These are phyloP conservation scores for Abrostola tripartita DNA, from an alignment of 2,888 invertebrate genomes.

Conservation along the genomic window DNA sequence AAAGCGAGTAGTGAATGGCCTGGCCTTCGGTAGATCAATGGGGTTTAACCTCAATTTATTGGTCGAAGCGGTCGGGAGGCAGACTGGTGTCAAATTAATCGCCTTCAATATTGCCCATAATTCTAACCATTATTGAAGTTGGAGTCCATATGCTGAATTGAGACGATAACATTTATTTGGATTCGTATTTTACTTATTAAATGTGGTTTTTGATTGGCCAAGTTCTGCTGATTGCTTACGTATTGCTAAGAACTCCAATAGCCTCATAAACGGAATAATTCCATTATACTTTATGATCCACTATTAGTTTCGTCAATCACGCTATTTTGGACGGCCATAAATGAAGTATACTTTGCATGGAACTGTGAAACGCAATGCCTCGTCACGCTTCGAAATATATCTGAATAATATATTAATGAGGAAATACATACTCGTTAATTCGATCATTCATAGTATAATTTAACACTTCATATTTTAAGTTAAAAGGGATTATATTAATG, in stretches of 20 bases:
- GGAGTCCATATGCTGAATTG: constrained; percentile 32
- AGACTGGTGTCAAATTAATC: constrained; percentile 50
- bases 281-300: constrained; percentile 10
- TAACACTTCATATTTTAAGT: too few species aligned
- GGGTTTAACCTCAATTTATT: constrained; percentile 52
- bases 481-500: too few species aligned
- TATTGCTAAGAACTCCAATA: neutral
- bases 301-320: constrained; percentile 16
- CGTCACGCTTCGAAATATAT: neutral
- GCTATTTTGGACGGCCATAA: constrained; percentile 10
- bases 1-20: constrained; percentile 41
- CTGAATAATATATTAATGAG: neutral
- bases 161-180: constrained; percentile 9
- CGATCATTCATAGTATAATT: too few species aligned
- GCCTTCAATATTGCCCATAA: constrained; percentile 49
- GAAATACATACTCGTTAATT: too few species aligned
- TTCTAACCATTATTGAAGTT: constrained; percentile 37
- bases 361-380: constrained; percentile 2
- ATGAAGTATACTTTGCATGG: constrained; percentile 6
- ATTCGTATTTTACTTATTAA: neutral
- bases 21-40: constrained; percentile 45
- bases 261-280: constrained; percentile 6
- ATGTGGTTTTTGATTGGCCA: neutral
- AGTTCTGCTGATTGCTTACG: neutral
- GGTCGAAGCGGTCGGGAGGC: constrained; percentile 45